These are phyloP conservation scores for Haliclystus octoradiatus DNA, from an alignment of 30 jellyfish, hydroid and myxozoan species.

Conservation along the genomic window DNA sequence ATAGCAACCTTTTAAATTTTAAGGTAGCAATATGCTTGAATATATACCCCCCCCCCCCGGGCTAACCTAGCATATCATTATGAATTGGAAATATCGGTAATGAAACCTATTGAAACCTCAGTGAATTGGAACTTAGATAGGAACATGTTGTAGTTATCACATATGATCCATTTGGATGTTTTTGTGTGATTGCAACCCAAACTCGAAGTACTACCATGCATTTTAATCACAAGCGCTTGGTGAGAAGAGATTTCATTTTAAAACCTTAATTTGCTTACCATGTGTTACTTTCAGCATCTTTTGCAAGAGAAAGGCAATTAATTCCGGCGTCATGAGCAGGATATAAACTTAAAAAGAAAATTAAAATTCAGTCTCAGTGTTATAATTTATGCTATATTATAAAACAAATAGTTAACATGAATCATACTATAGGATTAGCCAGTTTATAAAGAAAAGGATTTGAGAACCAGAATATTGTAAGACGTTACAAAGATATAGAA, in stretches of 20 bases:
- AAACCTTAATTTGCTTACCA: conserved; percentile 18
- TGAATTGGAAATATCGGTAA: background rate
- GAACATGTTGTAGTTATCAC: background rate
- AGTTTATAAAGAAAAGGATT: too few relatives aligned
- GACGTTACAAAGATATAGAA: background rate
- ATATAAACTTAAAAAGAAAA: conserved; percentile 20
- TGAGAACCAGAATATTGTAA: too few relatives aligned
- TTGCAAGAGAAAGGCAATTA: conserved; percentile 37
- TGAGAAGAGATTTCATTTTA: background rate
- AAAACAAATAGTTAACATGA: too few relatives aligned
- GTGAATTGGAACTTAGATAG: background rate
- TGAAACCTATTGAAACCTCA: background rate
- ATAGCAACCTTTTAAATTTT: too few relatives aligned
- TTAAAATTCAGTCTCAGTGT: background rate
- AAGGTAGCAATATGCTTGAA: too few relatives aligned
- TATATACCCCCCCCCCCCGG: too few relatives aligned
- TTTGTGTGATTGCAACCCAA: background rate
- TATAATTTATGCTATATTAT: background rate
- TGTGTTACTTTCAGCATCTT: conserved; percentile 56
- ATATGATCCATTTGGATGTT: background rate
- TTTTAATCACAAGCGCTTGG: background rate
- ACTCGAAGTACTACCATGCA: background rate
- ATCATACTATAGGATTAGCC: too few relatives aligned
- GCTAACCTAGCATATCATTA: too few relatives aligned
- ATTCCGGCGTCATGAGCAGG: conserved; percentile 88